Conservation (phyloP, 2,797 vertebrate species). For the Saxicola maurus region DNA sequence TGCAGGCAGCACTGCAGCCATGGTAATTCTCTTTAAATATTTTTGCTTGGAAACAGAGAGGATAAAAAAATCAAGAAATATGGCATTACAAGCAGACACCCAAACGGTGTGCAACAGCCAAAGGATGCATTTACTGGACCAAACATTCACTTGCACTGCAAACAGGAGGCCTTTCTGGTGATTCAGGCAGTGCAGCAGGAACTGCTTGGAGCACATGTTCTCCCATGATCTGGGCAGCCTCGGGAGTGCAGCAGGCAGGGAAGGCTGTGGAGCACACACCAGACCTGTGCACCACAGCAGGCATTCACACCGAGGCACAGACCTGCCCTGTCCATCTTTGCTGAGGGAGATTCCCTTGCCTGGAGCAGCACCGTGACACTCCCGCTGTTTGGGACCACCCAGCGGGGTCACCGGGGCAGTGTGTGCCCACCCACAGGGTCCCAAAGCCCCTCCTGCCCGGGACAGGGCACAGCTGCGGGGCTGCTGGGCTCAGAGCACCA, state of each 20-base stretch:
- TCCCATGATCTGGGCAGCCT: background rate
- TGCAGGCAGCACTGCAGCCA: background rate
- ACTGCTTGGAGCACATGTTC: background rate
- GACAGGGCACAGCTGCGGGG: background rate
- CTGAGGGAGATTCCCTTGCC: background rate
- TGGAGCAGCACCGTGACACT: fast-evolving
- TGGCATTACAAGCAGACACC: background rate
- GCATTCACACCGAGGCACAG: fast-evolving
- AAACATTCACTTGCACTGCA: background rate
- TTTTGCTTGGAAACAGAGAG: background rate
- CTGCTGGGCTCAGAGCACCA: background rate
- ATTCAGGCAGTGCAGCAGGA: background rate
- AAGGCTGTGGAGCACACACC: background rate
- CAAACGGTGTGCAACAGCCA: fast-evolving
- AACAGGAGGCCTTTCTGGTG: background rate
- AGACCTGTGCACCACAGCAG: background rate
- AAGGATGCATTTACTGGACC: background rate
- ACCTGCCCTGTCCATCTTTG: background rate
- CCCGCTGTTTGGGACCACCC: fast-evolving
- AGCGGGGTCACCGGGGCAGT: background rate
- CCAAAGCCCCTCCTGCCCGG: fast-evolving
- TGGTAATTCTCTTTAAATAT: background rate
- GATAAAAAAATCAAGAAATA: background rate
- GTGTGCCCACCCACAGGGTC: fast-evolving
- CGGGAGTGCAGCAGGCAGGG: background rate